These are phyloP conservation scores for Zaprionus nigranus DNA, from an alignment of 1,140 invertebrate species.

Conservation along the genomic window DNA sequence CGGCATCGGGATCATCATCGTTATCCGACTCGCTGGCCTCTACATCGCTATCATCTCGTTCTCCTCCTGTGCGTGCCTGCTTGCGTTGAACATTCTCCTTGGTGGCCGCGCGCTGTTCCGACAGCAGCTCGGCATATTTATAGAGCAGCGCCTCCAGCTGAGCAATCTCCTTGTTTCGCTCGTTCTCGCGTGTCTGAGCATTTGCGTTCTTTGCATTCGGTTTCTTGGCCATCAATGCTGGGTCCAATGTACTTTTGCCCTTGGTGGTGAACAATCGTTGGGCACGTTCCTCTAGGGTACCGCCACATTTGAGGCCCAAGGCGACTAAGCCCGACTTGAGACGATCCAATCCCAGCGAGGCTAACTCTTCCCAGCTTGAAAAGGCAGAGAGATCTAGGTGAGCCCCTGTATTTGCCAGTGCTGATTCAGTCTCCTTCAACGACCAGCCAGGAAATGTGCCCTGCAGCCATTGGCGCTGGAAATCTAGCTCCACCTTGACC, in stretches of 20 bases:
- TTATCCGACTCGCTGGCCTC: constrained; percentile 95
- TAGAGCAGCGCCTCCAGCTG: constrained; percentile 95
- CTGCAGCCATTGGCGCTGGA: constrained; percentile 94
- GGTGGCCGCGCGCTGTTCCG: constrained; percentile 94
- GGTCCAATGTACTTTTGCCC: constrained; percentile 95
- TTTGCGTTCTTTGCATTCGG: constrained; percentile 88
- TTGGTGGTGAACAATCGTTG: constrained; percentile 98
- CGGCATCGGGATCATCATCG: constrained; percentile 93
- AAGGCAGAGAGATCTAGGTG: constrained; percentile 98
- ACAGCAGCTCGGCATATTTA: constrained; percentile 92
- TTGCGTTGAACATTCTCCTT: constrained; percentile 99
- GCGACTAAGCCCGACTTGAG: constrained; percentile 99
- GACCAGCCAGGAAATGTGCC: constrained; percentile 98
- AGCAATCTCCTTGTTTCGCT: constrained; percentile 93
- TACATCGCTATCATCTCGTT: constrained; percentile 96
- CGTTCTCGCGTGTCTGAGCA: constrained; percentile 88
- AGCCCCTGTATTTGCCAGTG: constrained; percentile 95
- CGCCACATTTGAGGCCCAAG: constrained; percentile 99
- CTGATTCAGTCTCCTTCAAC: constrained; percentile 95
- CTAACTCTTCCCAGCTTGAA: constrained; percentile 98
- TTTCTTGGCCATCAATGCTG: constrained; percentile 94
- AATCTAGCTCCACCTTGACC: constrained; percentile 91
- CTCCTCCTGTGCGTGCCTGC: constrained; percentile 97
- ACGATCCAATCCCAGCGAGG: constrained; percentile 97
- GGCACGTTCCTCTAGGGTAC: constrained; percentile 98